A percentile compares a stretch with the other conserved stretches of the same genome.
These are phyloP conservation scores for Macheiramphus alcinus DNA, from an alignment of 2,113 vertebrate genomes.

Conservation along the genomic window DNA sequence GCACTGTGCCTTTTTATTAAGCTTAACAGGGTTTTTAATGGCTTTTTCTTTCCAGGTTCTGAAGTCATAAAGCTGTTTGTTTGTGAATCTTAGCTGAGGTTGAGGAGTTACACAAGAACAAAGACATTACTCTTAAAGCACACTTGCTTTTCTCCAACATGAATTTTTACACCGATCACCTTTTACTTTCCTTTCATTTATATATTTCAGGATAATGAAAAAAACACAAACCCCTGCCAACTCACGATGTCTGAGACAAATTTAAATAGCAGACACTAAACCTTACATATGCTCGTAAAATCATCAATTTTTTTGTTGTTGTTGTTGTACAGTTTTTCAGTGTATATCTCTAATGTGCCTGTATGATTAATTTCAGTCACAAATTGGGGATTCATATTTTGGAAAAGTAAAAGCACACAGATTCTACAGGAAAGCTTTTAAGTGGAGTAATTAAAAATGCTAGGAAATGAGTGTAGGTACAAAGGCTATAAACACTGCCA, in stretches of 20 bases:
- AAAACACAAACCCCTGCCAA: neutral
- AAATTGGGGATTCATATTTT: neutral
- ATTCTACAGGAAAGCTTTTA: neutral
- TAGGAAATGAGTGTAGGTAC: neutral
- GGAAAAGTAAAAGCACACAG: neutral
- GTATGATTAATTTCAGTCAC: neutral
- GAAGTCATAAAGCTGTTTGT: conserved; percentile 28
- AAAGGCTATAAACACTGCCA: neutral
- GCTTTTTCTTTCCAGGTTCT: neutral
- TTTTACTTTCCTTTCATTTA: neutral
- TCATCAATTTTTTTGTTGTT: neutral
- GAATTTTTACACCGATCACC: neutral
- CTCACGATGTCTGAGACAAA: neutral
- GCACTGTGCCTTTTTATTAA: neutral
- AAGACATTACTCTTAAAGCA: neutral
- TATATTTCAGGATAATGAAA: neutral
- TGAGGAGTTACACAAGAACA: neutral
- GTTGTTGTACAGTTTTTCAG: neutral
- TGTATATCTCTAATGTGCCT: neutral
- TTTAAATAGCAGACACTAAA: neutral
- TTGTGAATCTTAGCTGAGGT: conserved; percentile 18
- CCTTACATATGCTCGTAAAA: neutral
- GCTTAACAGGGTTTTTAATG: conserved; percentile 3
- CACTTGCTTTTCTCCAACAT: neutral
- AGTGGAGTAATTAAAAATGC: neutral